These are phyloP conservation scores for Heliconius charithonia DNA, from an alignment of 2,888 invertebrate species.

Conservation along the genomic window DNA sequence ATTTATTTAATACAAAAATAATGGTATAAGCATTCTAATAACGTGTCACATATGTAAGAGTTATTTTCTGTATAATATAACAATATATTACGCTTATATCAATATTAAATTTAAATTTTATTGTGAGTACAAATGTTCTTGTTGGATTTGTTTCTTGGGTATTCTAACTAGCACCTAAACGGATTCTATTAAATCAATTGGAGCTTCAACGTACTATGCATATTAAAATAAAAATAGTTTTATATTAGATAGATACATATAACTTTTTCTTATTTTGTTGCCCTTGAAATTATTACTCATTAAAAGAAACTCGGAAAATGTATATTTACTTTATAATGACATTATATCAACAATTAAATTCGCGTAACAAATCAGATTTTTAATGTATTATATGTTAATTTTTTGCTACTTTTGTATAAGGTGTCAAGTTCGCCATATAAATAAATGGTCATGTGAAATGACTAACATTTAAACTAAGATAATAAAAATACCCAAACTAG, in stretches of 20 bases:
- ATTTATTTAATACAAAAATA: not conserved
- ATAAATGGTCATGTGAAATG: constrained; percentile 19
- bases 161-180: not conserved
- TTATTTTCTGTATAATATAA: not conserved
- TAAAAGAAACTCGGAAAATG: not conserved
- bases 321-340: too few species aligned
- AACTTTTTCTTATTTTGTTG: too few species aligned
- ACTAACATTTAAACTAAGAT: constrained; percentile 54
- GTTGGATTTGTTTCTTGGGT: not conserved
- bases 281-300: not conserved
- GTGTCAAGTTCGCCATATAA: constrained; percentile 33
- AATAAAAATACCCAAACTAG: constrained; percentile 84
- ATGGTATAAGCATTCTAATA: not conserved
- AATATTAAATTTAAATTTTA: not conserved
- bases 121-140: not conserved
- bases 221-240: not conserved
- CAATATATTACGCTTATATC: not conserved
- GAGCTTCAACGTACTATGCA: not conserved
- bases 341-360: not conserved
- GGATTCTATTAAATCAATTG: not conserved
- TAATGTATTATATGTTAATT: not conserved
- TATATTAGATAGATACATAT: not conserved
- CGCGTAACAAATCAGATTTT: not conserved
- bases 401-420: constrained; percentile 5
- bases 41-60: not conserved